phyloP scores from a whole-genome alignment of 2,888 invertebrate species.

The Pseudococcus longispinus region DNA sequence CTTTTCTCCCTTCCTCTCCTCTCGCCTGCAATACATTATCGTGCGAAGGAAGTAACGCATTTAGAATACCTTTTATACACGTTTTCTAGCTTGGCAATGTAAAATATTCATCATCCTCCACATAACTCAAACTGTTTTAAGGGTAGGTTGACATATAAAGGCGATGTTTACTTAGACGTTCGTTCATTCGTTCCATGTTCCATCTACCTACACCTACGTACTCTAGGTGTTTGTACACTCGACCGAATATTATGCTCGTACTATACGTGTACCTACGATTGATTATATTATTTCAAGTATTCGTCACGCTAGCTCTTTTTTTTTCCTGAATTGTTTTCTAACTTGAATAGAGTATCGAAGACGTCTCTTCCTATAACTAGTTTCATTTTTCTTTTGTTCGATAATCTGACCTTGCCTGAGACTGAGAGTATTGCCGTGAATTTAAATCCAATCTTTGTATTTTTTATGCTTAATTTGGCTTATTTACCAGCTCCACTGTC shows the following conservation, averaged over 20 bases:
- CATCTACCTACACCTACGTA: background rate
- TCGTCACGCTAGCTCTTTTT: conserved; percentile 29
- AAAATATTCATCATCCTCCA: background rate
- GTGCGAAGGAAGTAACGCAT: conserved; percentile 9
- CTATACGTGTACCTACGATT: background rate
- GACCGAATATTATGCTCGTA: background rate
- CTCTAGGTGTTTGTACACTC: background rate
- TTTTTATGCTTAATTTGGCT: conserved; percentile 22
- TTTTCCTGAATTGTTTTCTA: conserved; percentile 29
- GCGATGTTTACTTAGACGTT: background rate
- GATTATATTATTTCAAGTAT: conserved; percentile 32
- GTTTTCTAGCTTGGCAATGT: background rate
- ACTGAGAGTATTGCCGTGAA: background rate
- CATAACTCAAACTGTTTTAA: background rate
- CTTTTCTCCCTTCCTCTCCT: background rate
- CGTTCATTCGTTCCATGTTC: background rate
- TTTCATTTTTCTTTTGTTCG: conserved; percentile 38
- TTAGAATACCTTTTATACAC: background rate
- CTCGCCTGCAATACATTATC: background rate
- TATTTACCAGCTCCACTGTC: background rate
- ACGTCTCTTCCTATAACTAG: conserved; percentile 22
- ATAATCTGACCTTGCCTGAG: conserved; percentile 17
- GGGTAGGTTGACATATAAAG: background rate
- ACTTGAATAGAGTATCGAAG: conserved; percentile 1
- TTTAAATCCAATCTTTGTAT: conserved; percentile 16